Evolutionary conservation across 2,797 vertebrate genomes (phyloP).

Genomic region (Bucorvus abyssinicus): DNA sequence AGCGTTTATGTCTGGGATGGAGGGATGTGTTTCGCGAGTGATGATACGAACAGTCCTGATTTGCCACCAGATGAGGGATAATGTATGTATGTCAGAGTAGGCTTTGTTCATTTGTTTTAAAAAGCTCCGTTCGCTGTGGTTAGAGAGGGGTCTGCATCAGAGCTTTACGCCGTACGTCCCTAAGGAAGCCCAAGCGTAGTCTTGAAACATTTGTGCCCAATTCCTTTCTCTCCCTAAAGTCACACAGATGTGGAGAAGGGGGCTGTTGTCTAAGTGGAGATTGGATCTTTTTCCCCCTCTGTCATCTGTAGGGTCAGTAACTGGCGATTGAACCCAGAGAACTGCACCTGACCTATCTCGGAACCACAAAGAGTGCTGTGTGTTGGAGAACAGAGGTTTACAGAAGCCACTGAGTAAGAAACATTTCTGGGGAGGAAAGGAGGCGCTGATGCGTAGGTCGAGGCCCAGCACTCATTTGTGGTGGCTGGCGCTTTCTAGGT

Average conservation of each 20-base stretch:
- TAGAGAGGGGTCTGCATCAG: not conserved
- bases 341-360: not conserved
- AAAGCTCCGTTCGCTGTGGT: not conserved
- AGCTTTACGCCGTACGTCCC: not conserved
- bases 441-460: not conserved
- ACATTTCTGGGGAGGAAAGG: not conserved
- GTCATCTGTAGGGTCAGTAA: not conserved
- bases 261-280: not conserved
- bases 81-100: not conserved
- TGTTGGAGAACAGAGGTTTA: not conserved
- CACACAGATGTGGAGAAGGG: not conserved
- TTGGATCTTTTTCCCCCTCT: not conserved
- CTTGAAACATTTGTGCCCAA: not conserved
- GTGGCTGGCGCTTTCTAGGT: not conserved
- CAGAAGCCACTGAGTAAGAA: not conserved
- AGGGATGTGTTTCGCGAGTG: not conserved
- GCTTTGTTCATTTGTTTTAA: not conserved
- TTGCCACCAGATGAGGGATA: not conserved
- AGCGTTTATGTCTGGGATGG: not conserved
- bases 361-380: accelerated
- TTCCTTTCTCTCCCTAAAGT: not conserved
- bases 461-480: not conserved
- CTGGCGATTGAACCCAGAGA: not conserved
- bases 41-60: not conserved
- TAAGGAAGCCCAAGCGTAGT: not conserved